Evolutionary conservation across 2,113 vertebrate species (phyloP).

Genomic region (Tupaia tana): DNA sequence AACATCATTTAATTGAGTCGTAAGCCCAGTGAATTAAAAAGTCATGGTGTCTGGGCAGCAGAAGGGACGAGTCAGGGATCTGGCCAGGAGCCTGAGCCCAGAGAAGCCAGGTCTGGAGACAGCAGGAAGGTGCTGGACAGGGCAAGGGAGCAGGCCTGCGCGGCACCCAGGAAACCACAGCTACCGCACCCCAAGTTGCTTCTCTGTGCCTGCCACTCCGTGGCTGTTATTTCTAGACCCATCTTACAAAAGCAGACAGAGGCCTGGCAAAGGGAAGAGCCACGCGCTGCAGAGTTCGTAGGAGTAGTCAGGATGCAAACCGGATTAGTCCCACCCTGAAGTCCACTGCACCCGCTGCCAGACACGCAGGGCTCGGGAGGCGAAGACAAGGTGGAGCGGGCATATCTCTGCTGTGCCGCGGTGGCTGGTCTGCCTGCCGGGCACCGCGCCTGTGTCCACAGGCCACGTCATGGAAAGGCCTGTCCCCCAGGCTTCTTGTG

Average conservation of each 20-base stretch:
- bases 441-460: not conserved
- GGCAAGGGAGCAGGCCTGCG: not conserved
- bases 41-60: not conserved
- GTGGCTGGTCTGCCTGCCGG: not conserved
- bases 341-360: not conserved
- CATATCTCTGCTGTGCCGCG: not conserved
- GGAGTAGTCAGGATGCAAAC: not conserved
- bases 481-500: not conserved
- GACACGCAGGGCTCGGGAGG: not conserved
- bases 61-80: not conserved
- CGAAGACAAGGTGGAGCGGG: not conserved
- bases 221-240: not conserved
- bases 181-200: not conserved
- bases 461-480: not conserved
- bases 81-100: not conserved
- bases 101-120: not conserved
- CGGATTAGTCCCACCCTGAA: not conserved
- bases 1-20: not conserved
- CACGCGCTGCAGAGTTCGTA: not conserved
- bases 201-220: constrained; percentile 46
- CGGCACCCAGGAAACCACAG: not conserved
- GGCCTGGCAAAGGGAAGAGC: not conserved
- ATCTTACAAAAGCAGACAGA: not conserved
- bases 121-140: not conserved
- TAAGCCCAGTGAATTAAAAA: constrained; percentile 42